Evolutionary conservation across 2,888 invertebrate genomes (phyloP), one percentile per base, ranked within the genome.

Genomic region (Phanerotoma sp.): DNA sequence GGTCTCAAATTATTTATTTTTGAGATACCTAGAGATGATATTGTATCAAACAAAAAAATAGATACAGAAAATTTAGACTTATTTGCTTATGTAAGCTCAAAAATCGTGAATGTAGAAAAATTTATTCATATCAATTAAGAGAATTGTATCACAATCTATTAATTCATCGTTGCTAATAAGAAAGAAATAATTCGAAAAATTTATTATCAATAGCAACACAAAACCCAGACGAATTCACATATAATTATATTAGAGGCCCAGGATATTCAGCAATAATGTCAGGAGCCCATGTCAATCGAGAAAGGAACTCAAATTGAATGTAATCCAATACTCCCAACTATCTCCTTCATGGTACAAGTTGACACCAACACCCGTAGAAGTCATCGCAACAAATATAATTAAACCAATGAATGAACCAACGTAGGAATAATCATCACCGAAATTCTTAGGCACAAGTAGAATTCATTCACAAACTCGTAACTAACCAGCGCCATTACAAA

Each of bases 31-130:
- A 38, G 18, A 15, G 18, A 38, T 16, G 20, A 40, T 13, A 56
- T 58, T 37, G 16, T 42, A 9, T 16, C 11, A 1, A 37, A 33
- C 16, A 38, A 21, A n/a, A 9, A n/a, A 28, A 11, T 52, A 1
- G 25, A 11, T 2, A 35, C 30, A 15, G 44, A 35, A 20, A 51
- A 58, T 32, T 40, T 58, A 10, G 57, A 62, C 45, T 11, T 62
- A 20, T 48, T 57, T 16, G 20, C 30, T 1, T 62, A 63, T 22
- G 44, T 63, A 11, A 62, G 60, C 28, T 40, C 58, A 21, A 63
- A 65, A 54, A 63, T 65, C 10, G 33, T 64, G 21, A 64, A 64
- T 22, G 51, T 60, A 4, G 63, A 65, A 57, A 61, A 64, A 40
- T 46, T 56, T 11, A 55, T 59, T 18, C 62, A 63, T 44, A 51